A percentile compares a stretch with the other conserved stretches of the same genome.
Evolutionary conservation across 2,113 vertebrate genomes (phyloP).

Genomic region (Oenanthe melanoleuca): DNA sequence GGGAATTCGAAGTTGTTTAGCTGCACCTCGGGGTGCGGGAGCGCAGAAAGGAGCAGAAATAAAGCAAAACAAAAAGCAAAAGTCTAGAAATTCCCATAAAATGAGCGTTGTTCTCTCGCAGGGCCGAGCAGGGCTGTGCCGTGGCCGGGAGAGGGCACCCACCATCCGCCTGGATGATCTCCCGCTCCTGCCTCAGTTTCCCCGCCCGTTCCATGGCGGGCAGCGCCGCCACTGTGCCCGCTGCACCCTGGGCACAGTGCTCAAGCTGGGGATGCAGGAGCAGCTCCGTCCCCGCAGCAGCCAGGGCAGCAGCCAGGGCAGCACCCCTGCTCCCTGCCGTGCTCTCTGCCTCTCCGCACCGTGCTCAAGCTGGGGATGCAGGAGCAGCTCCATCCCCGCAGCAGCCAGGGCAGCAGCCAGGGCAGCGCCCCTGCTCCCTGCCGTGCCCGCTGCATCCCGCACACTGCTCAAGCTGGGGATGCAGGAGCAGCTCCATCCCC

Average conservation of each 20-base stretch:
- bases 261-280: too few species aligned
- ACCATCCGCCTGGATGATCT: neutral
- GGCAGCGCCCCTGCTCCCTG: too few species aligned
- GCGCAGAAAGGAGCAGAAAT: rapidly evolving
- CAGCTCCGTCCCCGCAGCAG: neutral
- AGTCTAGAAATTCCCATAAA: neutral
- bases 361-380: too few species aligned
- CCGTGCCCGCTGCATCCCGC: neutral
- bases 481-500: neutral
- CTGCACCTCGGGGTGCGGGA: rapidly evolving
- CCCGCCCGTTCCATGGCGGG: rapidly evolving
- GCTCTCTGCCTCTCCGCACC: neutral
- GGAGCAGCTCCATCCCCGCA: too few species aligned
- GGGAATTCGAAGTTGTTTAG: neutral
- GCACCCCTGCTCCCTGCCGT: neutral
- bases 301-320: too few species aligned
- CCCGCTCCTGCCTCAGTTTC: conserved; percentile 23
- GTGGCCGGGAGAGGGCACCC: conserved; percentile 32
- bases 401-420: too few species aligned
- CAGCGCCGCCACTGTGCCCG: neutral
- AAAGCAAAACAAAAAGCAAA: neutral
- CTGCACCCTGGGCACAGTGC: too few species aligned
- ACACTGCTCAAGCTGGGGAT: rapidly evolving
- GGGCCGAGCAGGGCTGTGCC: neutral
- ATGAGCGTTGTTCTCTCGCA: neutral